Evolutionary conservation across 2,888 invertebrate genomes (phyloP), one percentile per base, ranked within the genome.

Genomic region (Lissocephala sabroskyi): DNA sequence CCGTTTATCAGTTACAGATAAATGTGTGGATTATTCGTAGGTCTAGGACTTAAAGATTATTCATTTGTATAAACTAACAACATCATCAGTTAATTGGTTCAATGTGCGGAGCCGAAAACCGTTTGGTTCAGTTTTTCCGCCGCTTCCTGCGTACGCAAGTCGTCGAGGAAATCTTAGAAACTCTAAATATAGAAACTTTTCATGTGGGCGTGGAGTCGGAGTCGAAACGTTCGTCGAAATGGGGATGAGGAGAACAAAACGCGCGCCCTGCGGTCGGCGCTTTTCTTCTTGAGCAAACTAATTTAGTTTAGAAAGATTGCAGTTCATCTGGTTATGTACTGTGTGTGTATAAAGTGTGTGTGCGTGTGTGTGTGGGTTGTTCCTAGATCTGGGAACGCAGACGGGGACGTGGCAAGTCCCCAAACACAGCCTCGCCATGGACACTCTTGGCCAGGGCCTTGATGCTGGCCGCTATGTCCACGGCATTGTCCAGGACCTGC

Each of bases 401-500:
- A 79, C 94, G 89, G 58, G 94, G 94, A 56, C 92, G 88, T 35
- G 96, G 96, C 79, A 96, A 86, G 79, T 96, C 96, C 14, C 93
- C 93, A 86, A 94, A 96, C 64, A 94, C 91, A 17, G 90, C 87
- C 85, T 95, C 94, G 54, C 93, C 94, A 85, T 94, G 94, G 54
- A 96, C 93, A 68, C 95, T 96, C 74, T 92, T 92, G 14, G 96
- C 95, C 74, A 96, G 86, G n/a, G 95, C 95, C 85, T 94, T 93
- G 82, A 96, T 96, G 82, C 93, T 94, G 35, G 95, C 95, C 59
- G 95, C 94, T 81, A 96, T 96, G 82, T 95, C 93, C 56, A 90
- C 88, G 23, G 91, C 89, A 74, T 90, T 89, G 77, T 89, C 89
- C 82, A 82, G 55, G 28, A 78, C 87, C 85, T 59, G 26, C 18